phyloP scores from a whole-genome alignment of 1,140 invertebrate genomes.

The Brachystomella parvula region DNA sequence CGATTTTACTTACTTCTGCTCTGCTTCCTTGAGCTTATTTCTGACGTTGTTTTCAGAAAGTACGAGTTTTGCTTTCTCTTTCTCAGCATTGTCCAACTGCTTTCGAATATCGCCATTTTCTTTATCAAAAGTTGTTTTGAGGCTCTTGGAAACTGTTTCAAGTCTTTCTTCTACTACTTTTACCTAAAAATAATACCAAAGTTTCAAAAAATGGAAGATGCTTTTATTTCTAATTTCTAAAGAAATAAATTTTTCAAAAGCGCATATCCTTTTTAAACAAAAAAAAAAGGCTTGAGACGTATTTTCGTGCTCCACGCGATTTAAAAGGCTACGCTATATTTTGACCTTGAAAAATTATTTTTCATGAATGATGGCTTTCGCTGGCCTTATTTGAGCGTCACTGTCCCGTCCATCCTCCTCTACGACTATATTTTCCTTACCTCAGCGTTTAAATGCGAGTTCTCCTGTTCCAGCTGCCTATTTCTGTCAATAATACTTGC shows the following conservation, averaged over 20 bases:
- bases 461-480: slow-evolving; percentile 80
- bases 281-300: not conserved
- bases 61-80: slow-evolving; percentile 8
- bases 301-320: no score
- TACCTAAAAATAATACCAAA: not conserved
- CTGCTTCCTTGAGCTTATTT: slow-evolving; percentile 1
- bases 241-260: not conserved
- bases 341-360: no score
- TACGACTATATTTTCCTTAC: slow-evolving; percentile 43
- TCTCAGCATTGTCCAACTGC: slow-evolving; percentile 9
- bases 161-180: not conserved
- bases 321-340: not conserved
- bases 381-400: no score
- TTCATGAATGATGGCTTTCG: no score
- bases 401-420: no score
- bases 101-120: slow-evolving; percentile 3
- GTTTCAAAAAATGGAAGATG: not conserved
- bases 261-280: not conserved
- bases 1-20: slow-evolving; percentile 13
- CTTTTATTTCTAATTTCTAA: no score
- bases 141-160: not conserved
- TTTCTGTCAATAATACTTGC: slow-evolving; percentile 92
- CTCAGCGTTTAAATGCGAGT: slow-evolving; percentile 70
- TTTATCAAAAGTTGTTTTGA: slow-evolving; percentile 13
- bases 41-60: not conserved